Base-by-base conservation (phyloP, 2,113 vertebrate genomes). In the Macaca mulatta region DNA sequence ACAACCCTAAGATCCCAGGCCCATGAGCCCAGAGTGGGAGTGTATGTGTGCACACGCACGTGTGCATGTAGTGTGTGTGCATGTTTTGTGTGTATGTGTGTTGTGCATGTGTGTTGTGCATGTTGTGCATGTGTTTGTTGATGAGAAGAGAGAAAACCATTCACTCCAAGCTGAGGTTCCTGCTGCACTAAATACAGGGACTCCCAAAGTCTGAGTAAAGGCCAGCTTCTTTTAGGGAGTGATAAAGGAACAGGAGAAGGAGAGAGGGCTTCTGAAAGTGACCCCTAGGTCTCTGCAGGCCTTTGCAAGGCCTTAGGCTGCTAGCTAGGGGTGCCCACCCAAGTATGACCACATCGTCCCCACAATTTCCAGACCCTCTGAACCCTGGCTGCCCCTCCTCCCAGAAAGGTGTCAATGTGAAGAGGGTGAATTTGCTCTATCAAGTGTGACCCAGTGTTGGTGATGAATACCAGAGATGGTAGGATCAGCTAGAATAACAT, bases 401-500 rank as follows among this genome's bases (percentile, higher is more conserved):
- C 88, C 17, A 70, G 95, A 72, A 77, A 91, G n/a, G 69, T 67
- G 88, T 96, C 90, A 48, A 0, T 45, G 74, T 13, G 83, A 93
- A 93, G 78, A 94, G 75, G 55, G 69, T 85, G 79, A 97, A 94
- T 96, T 95, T 96, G 96, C 87, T 96, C 94, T 88, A 27, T 97
- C 95, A 92, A 75, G 74, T 97, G 95, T 96, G 93, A 95, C 92
- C 96, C 25, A 57, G 74, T 79, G 81, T 95, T 89, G 96, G 89
- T 25, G 95, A 94, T 89, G 98, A 97, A 93, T 59, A 75, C 78
- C 94, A 89, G 97, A 89, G 90, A 95, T 86, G 95, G 95, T 95
- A 80, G 95, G 74, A 97, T 96, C 96, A 90, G 86, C 95, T 96
- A 95, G 97, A 97, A 97, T 97, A 97, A 97, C 97, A 94, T 97